phyloP scores from a whole-genome alignment of 2,888 invertebrate species.

The Sinopyrophorus schimmeli region DNA sequence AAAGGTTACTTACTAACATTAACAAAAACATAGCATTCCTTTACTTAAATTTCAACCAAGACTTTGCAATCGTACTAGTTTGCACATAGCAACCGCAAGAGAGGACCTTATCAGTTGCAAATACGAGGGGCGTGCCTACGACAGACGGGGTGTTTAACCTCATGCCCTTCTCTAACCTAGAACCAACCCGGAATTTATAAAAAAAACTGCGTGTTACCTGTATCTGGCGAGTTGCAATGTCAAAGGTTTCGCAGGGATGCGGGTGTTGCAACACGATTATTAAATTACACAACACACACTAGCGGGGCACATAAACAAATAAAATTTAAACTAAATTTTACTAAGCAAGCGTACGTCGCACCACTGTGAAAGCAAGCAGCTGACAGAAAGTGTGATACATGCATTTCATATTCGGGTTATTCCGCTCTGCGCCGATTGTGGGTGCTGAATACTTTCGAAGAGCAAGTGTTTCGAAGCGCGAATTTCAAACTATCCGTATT shows the following conservation, averaged over 20 bases:
- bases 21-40: slow-evolving; percentile 33
- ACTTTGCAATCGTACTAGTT: slow-evolving; percentile 13
- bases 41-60: slow-evolving; percentile 7
- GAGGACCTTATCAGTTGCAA: slow-evolving; percentile 22
- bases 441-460: slow-evolving; percentile 43
- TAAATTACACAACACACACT: slow-evolving; percentile 51
- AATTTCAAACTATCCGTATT: slow-evolving; percentile 51
- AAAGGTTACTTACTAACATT: slow-evolving; percentile 33
- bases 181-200: slow-evolving; percentile 39
- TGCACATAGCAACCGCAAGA: slow-evolving; percentile 12
- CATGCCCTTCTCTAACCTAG: slow-evolving; percentile 52
- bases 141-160: slow-evolving; percentile 49
- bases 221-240: slow-evolving; percentile 35
- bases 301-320: slow-evolving; percentile 56
- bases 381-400: slow-evolving; percentile 59
- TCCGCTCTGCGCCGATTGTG: slow-evolving; percentile 44
- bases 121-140: slow-evolving; percentile 47
- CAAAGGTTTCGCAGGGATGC: slow-evolving; percentile 38
- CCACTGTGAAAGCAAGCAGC: slow-evolving; percentile 72
- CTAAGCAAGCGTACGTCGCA: slow-evolving; percentile 60
- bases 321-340: slow-evolving; percentile 55
- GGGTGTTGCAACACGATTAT: slow-evolving; percentile 43
- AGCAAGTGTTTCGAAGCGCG: slow-evolving; percentile 46
- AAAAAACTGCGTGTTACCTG: slow-evolving; percentile 40
- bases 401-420: slow-evolving; percentile 47